Conservation (phyloP, 2,113 vertebrate genomes). For the Acinonyx jubatus region DNA sequence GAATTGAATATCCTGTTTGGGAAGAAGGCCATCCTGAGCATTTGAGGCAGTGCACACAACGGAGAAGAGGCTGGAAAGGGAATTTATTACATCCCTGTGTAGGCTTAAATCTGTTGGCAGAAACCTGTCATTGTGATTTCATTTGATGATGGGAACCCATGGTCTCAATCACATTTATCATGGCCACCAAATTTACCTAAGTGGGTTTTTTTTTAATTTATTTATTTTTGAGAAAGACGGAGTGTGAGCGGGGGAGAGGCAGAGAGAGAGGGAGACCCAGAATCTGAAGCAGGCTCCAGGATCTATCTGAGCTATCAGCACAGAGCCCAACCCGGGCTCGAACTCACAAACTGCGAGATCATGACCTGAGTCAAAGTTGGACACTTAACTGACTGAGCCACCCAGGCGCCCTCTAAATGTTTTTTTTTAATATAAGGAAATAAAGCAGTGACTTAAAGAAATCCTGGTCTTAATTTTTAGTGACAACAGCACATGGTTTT, state of each 20-base stretch:
- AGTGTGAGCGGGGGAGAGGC: too few species aligned
- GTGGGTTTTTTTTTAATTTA: too few species aligned
- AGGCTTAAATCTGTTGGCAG: constrained; percentile 23
- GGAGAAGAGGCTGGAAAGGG: not conserved
- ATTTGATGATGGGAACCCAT: not conserved
- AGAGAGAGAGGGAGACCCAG: too few species aligned
- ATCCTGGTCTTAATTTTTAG: constrained; percentile 39
- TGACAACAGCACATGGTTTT: constrained; percentile 56
- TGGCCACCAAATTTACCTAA: not conserved
- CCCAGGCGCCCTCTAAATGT: too few species aligned
- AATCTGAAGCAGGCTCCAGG: too few species aligned
- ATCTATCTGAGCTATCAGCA: too few species aligned
- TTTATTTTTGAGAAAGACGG: too few species aligned
- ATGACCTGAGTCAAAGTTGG: too few species aligned
- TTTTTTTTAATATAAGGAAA: not conserved
- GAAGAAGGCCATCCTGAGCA: not conserved
- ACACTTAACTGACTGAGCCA: too few species aligned
- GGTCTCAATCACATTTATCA: not conserved
- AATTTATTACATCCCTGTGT: not conserved
- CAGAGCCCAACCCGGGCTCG: too few species aligned
- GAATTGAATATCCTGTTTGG: not conserved
- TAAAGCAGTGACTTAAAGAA: not conserved
- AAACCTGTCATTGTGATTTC: constrained; percentile 34
- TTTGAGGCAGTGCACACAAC: not conserved
- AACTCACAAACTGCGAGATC: too few species aligned